Base-by-base conservation (phyloP, 2,888 invertebrate genomes). In the Lymantria dispar region DNA sequence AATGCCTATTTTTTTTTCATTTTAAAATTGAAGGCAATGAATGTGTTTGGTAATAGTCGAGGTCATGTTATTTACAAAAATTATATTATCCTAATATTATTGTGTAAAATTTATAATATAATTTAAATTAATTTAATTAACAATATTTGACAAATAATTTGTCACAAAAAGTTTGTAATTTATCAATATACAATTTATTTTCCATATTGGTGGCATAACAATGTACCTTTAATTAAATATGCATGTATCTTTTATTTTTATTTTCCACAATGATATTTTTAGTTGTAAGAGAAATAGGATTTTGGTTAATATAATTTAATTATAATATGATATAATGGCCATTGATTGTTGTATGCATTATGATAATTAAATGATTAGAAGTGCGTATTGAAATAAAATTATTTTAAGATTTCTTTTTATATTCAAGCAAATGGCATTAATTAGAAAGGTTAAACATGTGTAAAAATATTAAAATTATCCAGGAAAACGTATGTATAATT, bases 311-410 rank as follows among this genome's bases (percentile, higher is more conserved):
- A 33, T 33, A 36, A 36, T 36, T 36, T n/a, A 36, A 46, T 22
- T 22, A 22, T 22, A 22, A 22, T 22, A 22, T 22, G 22, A 22
- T 31, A 7, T 51, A 47, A 71, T 54, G 63, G 72, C 72, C 72
- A 72, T 72, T 69, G 60, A 58, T 58, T 67, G 22, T 22, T 22
- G 62, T 62, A 60, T 65, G 68, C 56, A 57, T 56, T 58, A 60
- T 55, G 57, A 40, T 50, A 55, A 52, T 7, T 33, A 33, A 22
- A 10, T 33, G 8, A 7, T 10, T 1, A 33, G 33, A 7, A 33
- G 1, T 33, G 22, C 8, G 33, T 33, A 10, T 33, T 33, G 9
- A 1, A 33, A 8, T 7, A 33, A 33, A 33, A 33, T 33, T 33
- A 33, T 33, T 33, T 33, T 33, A 33, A 33, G 33, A 8, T 33